Conservation (phyloP, 2,888 invertebrate genomes). For the Yponomeuta evonymella region DNA sequence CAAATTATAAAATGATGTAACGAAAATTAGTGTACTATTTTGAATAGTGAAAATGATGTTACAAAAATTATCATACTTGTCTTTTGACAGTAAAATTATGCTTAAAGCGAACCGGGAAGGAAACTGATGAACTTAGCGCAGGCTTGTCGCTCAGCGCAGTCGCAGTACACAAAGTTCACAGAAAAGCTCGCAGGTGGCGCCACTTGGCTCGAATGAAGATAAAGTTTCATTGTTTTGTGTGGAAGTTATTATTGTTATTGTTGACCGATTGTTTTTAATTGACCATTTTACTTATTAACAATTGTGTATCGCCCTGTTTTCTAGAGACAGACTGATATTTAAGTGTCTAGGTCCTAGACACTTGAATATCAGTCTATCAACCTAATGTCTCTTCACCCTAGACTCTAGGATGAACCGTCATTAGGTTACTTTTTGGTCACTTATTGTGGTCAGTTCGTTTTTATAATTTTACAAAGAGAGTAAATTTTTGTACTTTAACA, state of each 20-base stretch:
- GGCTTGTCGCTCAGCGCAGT: conserved; percentile 37
- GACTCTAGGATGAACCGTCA: too few species aligned
- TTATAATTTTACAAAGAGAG: too few species aligned
- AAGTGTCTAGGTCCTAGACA: too few species aligned
- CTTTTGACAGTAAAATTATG: not conserved
- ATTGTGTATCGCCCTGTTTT: too few species aligned
- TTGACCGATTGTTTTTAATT: not conserved
- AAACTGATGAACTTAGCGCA: conserved; percentile 14
- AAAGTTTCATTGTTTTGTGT: not conserved
- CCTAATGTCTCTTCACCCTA: too few species aligned
- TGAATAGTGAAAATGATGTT: not conserved
- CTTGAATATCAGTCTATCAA: too few species aligned
- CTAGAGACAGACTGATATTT: too few species aligned
- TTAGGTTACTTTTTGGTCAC: too few species aligned
- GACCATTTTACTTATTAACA: not conserved
- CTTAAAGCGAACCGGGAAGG: not conserved
- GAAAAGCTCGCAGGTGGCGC: conserved; percentile 44
- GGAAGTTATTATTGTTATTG: not conserved
- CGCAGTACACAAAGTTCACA: conserved; percentile 37
- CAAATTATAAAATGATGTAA: too few species aligned
- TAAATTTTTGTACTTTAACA: too few species aligned
- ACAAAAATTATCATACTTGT: not conserved
- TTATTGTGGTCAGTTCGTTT: too few species aligned
- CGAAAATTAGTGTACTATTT: too few species aligned
- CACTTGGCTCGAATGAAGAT: conserved; percentile 30